These are phyloP conservation scores for Drosophila virilis DNA, from an alignment of 1,140 invertebrate genomes.

Conservation along the genomic window DNA sequence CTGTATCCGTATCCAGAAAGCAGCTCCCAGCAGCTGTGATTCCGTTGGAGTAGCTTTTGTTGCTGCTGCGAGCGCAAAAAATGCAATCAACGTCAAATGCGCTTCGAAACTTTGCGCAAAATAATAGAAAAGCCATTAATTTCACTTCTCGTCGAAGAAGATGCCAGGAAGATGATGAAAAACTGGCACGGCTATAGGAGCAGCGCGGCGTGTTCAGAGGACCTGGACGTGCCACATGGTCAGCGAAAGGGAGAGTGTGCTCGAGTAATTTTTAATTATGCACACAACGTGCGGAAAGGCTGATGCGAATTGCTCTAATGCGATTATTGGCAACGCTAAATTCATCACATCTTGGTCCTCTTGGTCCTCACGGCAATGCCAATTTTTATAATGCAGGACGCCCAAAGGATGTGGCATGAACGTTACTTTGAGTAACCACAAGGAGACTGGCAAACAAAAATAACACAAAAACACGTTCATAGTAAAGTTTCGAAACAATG, in stretches of 20 bases:
- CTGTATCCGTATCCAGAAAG: slow-evolving; percentile 42
- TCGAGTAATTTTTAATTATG: slow-evolving; percentile 81
- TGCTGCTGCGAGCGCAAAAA: slow-evolving; percentile 58
- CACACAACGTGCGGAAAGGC: slow-evolving; percentile 69
- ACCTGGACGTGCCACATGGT: slow-evolving; percentile 33
- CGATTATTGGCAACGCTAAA: slow-evolving; percentile 62
- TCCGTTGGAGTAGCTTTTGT: slow-evolving; percentile 52
- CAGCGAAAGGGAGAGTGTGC: slow-evolving; percentile 24
- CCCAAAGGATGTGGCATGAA: slow-evolving; percentile 5
- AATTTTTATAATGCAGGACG: slow-evolving; percentile 16
- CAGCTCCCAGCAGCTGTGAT: slow-evolving; percentile 69
- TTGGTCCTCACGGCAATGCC: slow-evolving; percentile 7
- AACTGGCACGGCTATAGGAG: slow-evolving; percentile 8
- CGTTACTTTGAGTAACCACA: slow-evolving; percentile 1
- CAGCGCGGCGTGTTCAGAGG: neutral
- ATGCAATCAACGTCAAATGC: slow-evolving; percentile 82
- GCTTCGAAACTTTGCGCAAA: slow-evolving; percentile 80
- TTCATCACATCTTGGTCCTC: slow-evolving; percentile 25
- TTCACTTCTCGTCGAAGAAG: slow-evolving; percentile 80
- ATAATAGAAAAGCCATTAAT: slow-evolving; percentile 83
- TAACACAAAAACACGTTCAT: slow-evolving; percentile 8
- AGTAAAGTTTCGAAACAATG: slow-evolving; percentile 12
- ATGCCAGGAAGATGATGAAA: slow-evolving; percentile 18
- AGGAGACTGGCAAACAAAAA: slow-evolving; percentile 1
- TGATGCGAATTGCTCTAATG: slow-evolving; percentile 63